Conservation (phyloP, 2,797 vertebrate species). For the Diplodus puntazzo region DNA sequence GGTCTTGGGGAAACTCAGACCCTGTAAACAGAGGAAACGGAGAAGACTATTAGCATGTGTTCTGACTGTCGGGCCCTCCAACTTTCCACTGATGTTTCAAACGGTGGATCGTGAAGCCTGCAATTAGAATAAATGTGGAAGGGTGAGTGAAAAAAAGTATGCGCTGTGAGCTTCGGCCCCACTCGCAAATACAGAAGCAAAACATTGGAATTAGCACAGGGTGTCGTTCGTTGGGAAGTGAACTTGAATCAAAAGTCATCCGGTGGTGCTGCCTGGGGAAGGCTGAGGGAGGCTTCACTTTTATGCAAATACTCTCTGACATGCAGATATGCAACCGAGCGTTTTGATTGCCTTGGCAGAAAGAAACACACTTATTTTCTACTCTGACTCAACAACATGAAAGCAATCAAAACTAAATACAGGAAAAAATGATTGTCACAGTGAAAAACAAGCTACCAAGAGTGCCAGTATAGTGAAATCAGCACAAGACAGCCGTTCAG, state of each 20-base stretch:
- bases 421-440: neutral
- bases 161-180: neutral
- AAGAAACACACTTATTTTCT: neutral
- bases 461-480: neutral
- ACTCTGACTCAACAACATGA: neutral
- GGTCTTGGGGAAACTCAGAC: constrained; percentile 87
- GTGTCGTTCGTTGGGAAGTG: neutral
- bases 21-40: constrained; percentile 82
- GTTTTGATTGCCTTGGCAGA: neutral
- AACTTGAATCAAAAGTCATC: neutral
- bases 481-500: neutral
- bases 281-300: neutral
- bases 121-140: neutral
- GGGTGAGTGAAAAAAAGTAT: neutral
- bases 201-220: neutral
- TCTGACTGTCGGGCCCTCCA: neutral
- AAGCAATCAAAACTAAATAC: neutral
- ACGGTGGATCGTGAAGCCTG: neutral
- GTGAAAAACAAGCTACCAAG: neutral
- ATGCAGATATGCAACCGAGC: too few relatives aligned
- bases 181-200: neutral
- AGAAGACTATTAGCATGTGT: constrained; percentile 42
- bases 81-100: constrained; percentile 1
- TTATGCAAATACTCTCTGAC: too few relatives aligned
- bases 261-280: neutral